phyloP scores from a whole-genome alignment of 2,888 invertebrate genomes.

The Brachyptera risi region DNA sequence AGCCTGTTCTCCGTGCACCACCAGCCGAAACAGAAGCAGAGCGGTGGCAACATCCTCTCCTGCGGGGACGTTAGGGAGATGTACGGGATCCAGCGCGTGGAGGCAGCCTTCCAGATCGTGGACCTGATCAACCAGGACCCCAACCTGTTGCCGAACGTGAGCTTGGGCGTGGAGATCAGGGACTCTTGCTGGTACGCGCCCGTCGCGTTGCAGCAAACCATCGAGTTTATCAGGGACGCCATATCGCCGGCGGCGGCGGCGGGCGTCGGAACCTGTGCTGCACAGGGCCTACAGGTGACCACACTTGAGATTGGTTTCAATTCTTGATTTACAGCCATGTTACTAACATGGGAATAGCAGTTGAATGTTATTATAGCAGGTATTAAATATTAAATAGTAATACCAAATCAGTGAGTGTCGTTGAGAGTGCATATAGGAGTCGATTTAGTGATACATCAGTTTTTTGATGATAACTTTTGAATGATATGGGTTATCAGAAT shows the following conservation, averaged over 20 bases:
- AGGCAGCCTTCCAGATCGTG: conserved; percentile 58
- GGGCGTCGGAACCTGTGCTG: conserved; percentile 33
- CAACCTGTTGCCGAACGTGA: conserved; percentile 53
- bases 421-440: too few relatives aligned
- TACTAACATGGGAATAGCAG: too few relatives aligned
- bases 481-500: too few relatives aligned
- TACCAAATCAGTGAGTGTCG: too few relatives aligned
- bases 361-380: too few relatives aligned
- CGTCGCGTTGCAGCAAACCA: conserved; percentile 71
- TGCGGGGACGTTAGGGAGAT: conserved; percentile 60
- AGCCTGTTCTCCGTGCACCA: conserved; percentile 54
- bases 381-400: too few relatives aligned
- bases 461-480: too few relatives aligned
- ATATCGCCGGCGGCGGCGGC: conserved; percentile 45
- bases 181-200: conserved; percentile 82
- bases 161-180: conserved; percentile 65
- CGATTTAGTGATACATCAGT: too few relatives aligned
- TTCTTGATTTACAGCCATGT: too few relatives aligned
- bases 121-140: conserved; percentile 59
- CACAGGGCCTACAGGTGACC: conserved; percentile 8
- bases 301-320: neutral
- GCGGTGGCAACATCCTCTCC: conserved; percentile 40
- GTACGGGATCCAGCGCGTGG: conserved; percentile 71
- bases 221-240: conserved; percentile 68
- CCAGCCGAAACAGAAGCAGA: conserved; percentile 43